Evolutionary conservation across 2,113 vertebrate genomes (phyloP).

Genomic region (Cinclus cinclus): DNA sequence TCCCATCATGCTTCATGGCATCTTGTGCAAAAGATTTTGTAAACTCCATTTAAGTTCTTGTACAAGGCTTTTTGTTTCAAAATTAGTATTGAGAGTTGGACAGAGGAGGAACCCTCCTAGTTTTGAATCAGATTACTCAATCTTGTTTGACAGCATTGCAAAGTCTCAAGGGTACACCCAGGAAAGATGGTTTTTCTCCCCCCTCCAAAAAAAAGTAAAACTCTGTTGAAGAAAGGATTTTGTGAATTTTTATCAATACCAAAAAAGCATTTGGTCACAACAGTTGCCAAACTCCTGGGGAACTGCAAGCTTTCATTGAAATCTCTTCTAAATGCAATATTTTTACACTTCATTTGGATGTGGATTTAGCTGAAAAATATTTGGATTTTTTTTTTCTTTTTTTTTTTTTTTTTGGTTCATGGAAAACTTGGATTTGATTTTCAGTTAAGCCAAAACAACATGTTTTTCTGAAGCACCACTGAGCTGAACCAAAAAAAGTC

Average conservation of each 20-base stretch:
- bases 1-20: conserved; percentile 76
- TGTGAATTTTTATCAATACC: not conserved
- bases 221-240: not conserved
- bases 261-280: not conserved
- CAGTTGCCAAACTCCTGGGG: not conserved
- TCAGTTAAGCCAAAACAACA: not conserved
- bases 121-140: not conserved
- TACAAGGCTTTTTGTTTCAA: not conserved
- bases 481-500: not conserved
- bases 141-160: not conserved
- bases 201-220: not conserved
- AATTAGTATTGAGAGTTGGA: not conserved
- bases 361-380: not conserved
- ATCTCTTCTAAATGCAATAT: not conserved
- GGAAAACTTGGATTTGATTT: not conserved
- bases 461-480: not conserved
- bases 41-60: not conserved
- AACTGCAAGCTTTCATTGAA: not conserved
- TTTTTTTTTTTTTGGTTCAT: not conserved
- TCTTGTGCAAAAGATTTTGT: conserved; percentile 45
- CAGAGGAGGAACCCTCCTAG: not conserved
- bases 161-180: not conserved
- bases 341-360: not conserved
- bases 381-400: not conserved
- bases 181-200: not conserved